Evolutionary conservation across 2,113 vertebrate species (phyloP), one percentile per base, ranked within the genome.

Genomic region (Leucosticte australis): DNA sequence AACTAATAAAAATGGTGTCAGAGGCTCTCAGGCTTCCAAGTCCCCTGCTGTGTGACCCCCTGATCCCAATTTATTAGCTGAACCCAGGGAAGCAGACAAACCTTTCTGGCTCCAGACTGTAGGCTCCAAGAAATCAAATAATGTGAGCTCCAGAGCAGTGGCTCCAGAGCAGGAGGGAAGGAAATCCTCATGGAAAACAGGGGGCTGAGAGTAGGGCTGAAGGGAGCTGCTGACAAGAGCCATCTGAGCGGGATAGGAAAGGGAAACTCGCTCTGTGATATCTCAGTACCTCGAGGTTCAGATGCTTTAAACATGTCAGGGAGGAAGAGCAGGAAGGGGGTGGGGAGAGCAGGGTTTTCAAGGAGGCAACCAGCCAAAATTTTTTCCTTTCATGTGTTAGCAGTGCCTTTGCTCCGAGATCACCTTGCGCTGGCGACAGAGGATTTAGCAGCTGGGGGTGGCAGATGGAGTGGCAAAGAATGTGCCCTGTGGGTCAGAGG

Each of bases 1-100:
- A 98, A 98, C 98, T 98, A 98, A 98, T 98, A 98, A 98, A 98
- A 98, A 97, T 90, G 59, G 97, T 98, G 98, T 98, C 98, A 98
- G 97, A 95, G 97, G 92, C 97, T 98, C 97, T 97, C 98, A 98
- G 97, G 97, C 98, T 98, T 97, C 97, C 97, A 97, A 96, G 96
- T 98, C 98, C 97, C 98, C 97, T 97, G 97, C 97, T 95, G 97
- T 95, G 97, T 97, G 97, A 98, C 98, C 98, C 97, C 90, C 96
- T 64, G 98, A 98, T 98, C 98, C 98, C 98, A 98, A 98, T 98
- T 98, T 98, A 98, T 98, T 98, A 98, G 97, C 97, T 97, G 96
- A 98, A 97, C 97, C 96, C 96, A 93, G 97, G 97, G 96, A 98
- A 98, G 97, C 97, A 98, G 98, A 97, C 98, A 98, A 98, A 98